Base-by-base conservation (phyloP, 2,113 vertebrate genomes). In the Malurus alboscapulatus region DNA sequence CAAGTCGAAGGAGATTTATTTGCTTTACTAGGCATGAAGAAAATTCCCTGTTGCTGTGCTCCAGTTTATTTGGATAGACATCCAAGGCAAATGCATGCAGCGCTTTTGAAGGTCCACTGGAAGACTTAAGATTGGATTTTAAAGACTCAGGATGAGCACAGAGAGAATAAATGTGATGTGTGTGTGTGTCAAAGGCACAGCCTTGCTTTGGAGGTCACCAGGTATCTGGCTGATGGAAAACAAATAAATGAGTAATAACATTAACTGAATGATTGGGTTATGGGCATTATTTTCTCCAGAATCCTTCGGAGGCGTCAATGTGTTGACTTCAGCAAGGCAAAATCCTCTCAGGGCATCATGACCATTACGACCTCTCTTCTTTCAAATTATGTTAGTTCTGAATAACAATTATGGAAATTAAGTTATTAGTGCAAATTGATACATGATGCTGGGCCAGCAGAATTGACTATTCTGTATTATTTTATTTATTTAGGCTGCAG, bases 291-390 rank as follows among this genome's bases (percentile, higher is more conserved):
- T 78, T 81, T 87, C 72, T 74, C 45, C 65, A 66, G 67, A 95
- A 96, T 88, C 73, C 59, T 95, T 87, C 10, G 10, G 93, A 93
- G 53, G 76, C 36, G 65, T 93, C 69, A 27, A 36, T 47, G 44
- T 84, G 94, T 95, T 90, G 92, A 94, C 87, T 92, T 92, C 95
- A 89, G 97, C 76, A 69, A 93, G 82, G 78, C 76, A 87, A 93
- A 89, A 93, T 94, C 90, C 95, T 92, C 65, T 61, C 25, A 84
- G 93, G 62, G 76, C 95, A 94, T 94, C 92, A 82, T 95, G 75
- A 92, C 93, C 93, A 76, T 77, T 69, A 81, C 0, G 86, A 87
- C 91, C 95, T 96, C 84, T 91, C 92, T 86, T 91, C 92, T 94
- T 42, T 69, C 65, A 79, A 95, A 95, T 93, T 69, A 83, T 86